Base-by-base conservation (phyloP, 2,888 invertebrate genomes). In the Lissocephala sabroskyi region DNA sequence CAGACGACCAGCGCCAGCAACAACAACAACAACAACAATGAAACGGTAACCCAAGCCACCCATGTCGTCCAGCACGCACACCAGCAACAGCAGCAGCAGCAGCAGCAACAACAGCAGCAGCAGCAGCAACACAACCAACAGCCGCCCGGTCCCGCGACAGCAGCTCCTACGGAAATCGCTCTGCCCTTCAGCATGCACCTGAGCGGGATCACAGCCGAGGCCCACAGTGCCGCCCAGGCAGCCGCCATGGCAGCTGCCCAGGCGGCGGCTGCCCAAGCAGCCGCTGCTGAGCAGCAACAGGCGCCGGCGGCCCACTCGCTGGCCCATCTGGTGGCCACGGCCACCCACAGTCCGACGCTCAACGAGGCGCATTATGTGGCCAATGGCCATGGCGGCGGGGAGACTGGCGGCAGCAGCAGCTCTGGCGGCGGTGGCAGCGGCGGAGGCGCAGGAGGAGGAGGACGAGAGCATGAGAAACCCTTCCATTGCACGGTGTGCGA, bases 401-500 rank as follows among this genome's bases (percentile, higher is more conserved):
- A 65, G 35, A 56, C 54, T 3, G 68, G 73, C 29, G 68, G 65
- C 17, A 68, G 51, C 16, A 35, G 16, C 16, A 35, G 35, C 9
- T 13, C 14, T 40, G 70, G 65, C 40, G 64, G 59, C 23, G 57
- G 57, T 16, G 53, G 65, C 26, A 47, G 45, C 6, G 54, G 52
- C 0, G 46, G 46, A 16, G 52, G 49, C 7, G 56, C 62, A 23
- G 63, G 62, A 28, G 63, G 62, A 16, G 42, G 50, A n/a, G 60
- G 52, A 29, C 70, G 77, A 40, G 78, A 71, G 26, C 80, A 67
- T 41, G 85, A 85, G 49, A 85, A 85, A 55, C 85, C 85, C 52
- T 85, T 85, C 67, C 84, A 84, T 62, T 85, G 85, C 62, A 84
- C 82, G 45, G 82, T 85, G 43, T 85, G 85, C 62, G 85, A 85